A percentile compares a stretch with the other conserved stretches of the same genome.
These are phyloP conservation scores for Arctocebus calabarensis DNA, from an alignment of 2,797 vertebrate species.

Conservation along the genomic window DNA sequence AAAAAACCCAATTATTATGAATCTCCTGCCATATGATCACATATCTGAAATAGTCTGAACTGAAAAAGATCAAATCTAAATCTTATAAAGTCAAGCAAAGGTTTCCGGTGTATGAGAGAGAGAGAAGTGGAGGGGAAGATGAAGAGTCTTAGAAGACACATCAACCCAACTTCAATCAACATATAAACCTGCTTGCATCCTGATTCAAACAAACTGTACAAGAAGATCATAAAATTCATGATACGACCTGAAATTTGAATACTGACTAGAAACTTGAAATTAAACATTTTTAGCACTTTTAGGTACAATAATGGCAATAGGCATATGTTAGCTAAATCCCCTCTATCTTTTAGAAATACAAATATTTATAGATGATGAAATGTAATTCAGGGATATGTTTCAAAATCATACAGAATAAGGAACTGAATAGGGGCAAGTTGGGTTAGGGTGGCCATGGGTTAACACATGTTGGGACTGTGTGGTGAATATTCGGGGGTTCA, in stretches of 20 bases:
- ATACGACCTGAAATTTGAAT: slow-evolving; percentile 21
- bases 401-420: background rate
- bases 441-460: background rate
- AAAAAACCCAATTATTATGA: background rate
- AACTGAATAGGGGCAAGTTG: background rate
- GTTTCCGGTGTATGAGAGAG: background rate
- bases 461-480: background rate
- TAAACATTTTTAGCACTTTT: background rate
- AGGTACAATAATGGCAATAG: background rate
- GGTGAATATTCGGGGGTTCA: background rate
- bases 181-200: background rate
- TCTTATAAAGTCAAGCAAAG: background rate
- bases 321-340: background rate
- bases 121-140: background rate
- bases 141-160: background rate
- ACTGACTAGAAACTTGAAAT: background rate
- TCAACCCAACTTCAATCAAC: background rate
- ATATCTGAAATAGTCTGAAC: background rate
- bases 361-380: slow-evolving; percentile 31
- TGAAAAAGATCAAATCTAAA: background rate
- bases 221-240: background rate
- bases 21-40: background rate
- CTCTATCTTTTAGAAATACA: background rate
- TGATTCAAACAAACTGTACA: background rate
- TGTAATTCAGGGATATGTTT: slow-evolving; percentile 32